Evolutionary conservation across 2,797 vertebrate species (phyloP), one percentile per base, ranked within the genome.

Genomic region (Buphagus erythrorhynchus): DNA sequence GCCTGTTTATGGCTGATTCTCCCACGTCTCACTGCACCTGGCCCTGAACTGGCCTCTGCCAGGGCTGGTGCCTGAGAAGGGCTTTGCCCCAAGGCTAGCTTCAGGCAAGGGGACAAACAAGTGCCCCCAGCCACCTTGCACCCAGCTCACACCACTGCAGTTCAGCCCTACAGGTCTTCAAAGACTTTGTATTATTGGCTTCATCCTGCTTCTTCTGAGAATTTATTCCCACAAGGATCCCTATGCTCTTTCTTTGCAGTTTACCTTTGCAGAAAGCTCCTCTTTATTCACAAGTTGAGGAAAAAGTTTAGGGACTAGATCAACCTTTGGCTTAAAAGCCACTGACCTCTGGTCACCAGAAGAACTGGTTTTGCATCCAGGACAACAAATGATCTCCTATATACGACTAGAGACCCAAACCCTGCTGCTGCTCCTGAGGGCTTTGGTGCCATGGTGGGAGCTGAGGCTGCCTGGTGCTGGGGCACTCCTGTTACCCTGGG

Each of bases 21-120:
- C 40, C 26, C 2, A 0, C 1, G 0, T 45, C 40, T 52, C 45
- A 3, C 8, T 45, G 43, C 10, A 22, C 22, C 16, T 54, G 35
- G 33, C 18, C 42, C 43, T 2, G 0, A 28, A 25, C 4, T 52
- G 1, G 0, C n/a, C 54, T 68, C 42, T 6, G 4, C 22, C 3
- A 1, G 14, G 25, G 29, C 22, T 6, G 1, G 45, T 52, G 38
- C 29, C 52, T 1, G 0, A 25, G 12, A 75, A 45, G 29, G 45
- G 49, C 42, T 84, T 75, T 91, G 33, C 29, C 35, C 10, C 36
- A 48, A 29, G 77, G 31, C n/a, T 19, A 8, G 25, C 54, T 85
- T 45, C 62, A 68, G 75, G n/a, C 16, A 31, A 69, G 40, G 22
- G 49, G 24, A 46, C 1, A 4, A 76, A 86, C 13, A 58, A 46